Percentiles rank a stretch among this genome's conserved stretches.
Conservation (phyloP, 1,140 invertebrate species). For the Zaprionus ghesquierei region DNA sequence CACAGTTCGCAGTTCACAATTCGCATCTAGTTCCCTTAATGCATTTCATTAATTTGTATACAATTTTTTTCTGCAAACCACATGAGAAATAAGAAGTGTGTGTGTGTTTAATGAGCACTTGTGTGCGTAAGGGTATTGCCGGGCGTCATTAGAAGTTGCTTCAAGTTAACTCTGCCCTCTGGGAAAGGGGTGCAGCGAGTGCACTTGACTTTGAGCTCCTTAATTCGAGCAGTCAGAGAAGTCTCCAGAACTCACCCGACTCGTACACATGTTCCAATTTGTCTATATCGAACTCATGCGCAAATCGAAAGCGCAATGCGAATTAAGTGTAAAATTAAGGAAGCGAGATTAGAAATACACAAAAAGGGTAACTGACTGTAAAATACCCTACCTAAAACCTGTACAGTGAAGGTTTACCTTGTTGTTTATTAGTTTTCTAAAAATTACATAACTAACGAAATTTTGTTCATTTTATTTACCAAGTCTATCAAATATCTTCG, state of each 20-base stretch:
- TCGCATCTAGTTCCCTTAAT: conserved; percentile 52
- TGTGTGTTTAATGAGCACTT: conserved; percentile 65
- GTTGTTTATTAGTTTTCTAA: no score
- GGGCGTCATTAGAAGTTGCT: conserved; percentile 66
- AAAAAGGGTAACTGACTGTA: neutral
- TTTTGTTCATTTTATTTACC: no score
- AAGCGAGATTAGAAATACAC: neutral
- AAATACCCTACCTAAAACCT: neutral
- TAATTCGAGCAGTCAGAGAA: conserved; percentile 16
- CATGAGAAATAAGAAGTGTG: conserved; percentile 18
- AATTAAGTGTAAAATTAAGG: neutral
- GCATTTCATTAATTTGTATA: conserved; percentile 74
- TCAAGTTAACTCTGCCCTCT: conserved; percentile 17
- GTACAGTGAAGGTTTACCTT: no score
- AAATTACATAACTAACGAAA: no score
- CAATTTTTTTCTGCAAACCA: conserved; percentile 41
- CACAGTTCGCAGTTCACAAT: conserved; percentile 17
- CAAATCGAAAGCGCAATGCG: neutral
- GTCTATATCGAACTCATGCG: neutral
- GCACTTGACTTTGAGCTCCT: conserved; percentile 38
- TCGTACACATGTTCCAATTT: neutral
- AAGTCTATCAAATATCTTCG: no score
- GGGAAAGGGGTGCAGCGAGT: conserved; percentile 16
- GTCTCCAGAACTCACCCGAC: neutral
- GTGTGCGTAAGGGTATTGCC: conserved; percentile 3